A percentile compares a stretch with the other conserved stretches of the same genome.
phyloP scores from a whole-genome alignment of 1,140 invertebrate genomes.

The Zaprionus vittiger region DNA sequence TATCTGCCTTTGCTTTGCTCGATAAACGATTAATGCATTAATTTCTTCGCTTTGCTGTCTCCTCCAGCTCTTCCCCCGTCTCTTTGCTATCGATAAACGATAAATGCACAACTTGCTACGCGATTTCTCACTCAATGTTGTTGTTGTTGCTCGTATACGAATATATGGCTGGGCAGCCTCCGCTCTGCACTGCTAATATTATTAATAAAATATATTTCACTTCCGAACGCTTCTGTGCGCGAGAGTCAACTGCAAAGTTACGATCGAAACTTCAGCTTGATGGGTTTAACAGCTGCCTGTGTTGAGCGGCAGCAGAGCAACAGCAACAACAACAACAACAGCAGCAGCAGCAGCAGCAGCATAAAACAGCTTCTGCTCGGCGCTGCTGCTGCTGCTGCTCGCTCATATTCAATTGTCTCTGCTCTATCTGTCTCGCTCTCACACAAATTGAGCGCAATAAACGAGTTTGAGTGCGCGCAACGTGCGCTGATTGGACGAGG shows the following conservation, averaged over 20 bases:
- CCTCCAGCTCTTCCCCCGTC: too few species aligned
- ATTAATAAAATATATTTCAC: constrained; percentile 85
- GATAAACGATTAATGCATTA: too few species aligned
- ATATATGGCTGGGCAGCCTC: constrained; percentile 7
- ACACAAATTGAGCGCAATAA: constrained; percentile 49
- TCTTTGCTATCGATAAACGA: too few species aligned
- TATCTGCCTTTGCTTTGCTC: too few species aligned
- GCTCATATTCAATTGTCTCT: constrained; percentile 48
- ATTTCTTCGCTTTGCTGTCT: too few species aligned
- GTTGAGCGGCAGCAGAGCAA: constrained; percentile 53
- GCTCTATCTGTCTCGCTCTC: constrained; percentile 53
- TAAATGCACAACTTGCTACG: neutral
- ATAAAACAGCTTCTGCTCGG: constrained; percentile 63
- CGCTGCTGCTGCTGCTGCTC: constrained; percentile 27
- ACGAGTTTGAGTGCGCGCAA: constrained; percentile 71
- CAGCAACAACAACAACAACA: constrained; percentile 22
- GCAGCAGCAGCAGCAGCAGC: constrained; percentile 31
- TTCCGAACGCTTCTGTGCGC: constrained; percentile 84
- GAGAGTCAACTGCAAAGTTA: constrained; percentile 84
- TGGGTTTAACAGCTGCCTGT: constrained; percentile 81
- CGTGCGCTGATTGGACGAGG: constrained; percentile 58
- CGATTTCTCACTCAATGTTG: neutral
- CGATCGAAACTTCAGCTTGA: constrained; percentile 84
- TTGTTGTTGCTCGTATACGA: constrained; percentile 22
- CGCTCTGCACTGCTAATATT: constrained; percentile 68